Evolutionary conservation across 2,113 vertebrate genomes (phyloP), one percentile per base, ranked within the genome.

Genomic region (Corythoichthys haematopterus): DNA sequence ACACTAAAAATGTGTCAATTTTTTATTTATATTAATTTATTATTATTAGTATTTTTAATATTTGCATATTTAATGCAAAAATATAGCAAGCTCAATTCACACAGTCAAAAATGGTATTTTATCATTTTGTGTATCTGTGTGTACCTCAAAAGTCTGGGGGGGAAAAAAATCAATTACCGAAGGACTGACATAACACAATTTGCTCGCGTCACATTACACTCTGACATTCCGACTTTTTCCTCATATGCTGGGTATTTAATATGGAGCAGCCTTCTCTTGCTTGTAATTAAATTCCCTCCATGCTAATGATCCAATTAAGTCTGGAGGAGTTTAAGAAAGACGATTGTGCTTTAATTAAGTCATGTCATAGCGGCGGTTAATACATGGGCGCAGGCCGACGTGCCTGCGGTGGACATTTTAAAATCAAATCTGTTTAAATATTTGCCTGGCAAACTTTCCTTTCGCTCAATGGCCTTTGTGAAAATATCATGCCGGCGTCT

Each of bases 261-360:
- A 64, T 74, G 56, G 72, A 73, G 43, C 66, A 63, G 76, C 65
- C 64, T 35, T 65, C 55, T 57, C 33, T 57, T 36, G 69, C 66
- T 69, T 84, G 77, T 87, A 84, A 90, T 87, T 80, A 83, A 81
- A 86, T 86, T 57, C 55, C 78, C 79, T 74, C 80, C 79, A 77
- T 63, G 65, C 79, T 87, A 88, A 88, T 84, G 80, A 84, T 81
- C 72, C 80, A 82, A 86, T 89, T 86, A 80, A 80, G 82, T 70
- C 68, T 58, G 70, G 70, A 79, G 68, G 84, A 86, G 64, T 81
- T 78, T 80, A 78, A 82, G 78, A 78, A 82, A 74, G 70, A 77
- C 80, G 74, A 72, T 71, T 75, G 71, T 71, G 68, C 70, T 84
- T 86, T 80, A 87, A 86, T 85, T 82, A 85, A 86, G 75, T 84